Evolutionary conservation across 1,140 invertebrate species (phyloP).

Genomic region (Aphelenchoides avenae): DNA sequence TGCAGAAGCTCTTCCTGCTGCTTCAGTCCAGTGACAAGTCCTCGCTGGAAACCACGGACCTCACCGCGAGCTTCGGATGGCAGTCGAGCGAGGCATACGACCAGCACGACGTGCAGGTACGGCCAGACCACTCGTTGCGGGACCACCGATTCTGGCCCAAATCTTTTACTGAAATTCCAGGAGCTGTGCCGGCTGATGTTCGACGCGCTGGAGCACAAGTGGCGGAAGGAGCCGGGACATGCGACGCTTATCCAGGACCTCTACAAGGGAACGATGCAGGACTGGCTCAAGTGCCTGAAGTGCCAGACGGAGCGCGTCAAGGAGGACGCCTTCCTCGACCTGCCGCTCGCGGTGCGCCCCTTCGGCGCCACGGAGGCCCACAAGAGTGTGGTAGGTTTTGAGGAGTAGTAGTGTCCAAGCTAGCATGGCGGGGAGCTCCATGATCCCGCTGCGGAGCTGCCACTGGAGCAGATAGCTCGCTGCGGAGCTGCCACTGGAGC

Average conservation of each 20-base stretch:
- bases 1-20: slow-evolving; percentile 81
- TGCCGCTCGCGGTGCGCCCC: slow-evolving; percentile 78
- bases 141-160: too few relatives aligned
- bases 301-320: slow-evolving; percentile 78
- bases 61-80: slow-evolving; percentile 86
- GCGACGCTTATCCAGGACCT: slow-evolving; percentile 75
- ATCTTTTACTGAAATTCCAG: too few relatives aligned
- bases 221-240: slow-evolving; percentile 74
- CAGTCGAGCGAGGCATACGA: slow-evolving; percentile 81
- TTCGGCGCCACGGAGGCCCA: slow-evolving; percentile 76
- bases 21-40: slow-evolving; percentile 68
- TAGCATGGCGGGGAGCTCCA: too few relatives aligned
- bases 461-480: too few relatives aligned
- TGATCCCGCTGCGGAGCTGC: too few relatives aligned
- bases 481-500: too few relatives aligned
- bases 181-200: slow-evolving; percentile 86
- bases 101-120: slow-evolving; percentile 88
- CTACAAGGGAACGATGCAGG: slow-evolving; percentile 75
- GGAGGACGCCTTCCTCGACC: slow-evolving; percentile 80
- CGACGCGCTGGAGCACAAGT: slow-evolving; percentile 79
- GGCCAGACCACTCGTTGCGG: too few relatives aligned
- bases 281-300: slow-evolving; percentile 84
- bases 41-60: slow-evolving; percentile 77
- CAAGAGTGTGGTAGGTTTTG: slow-evolving; percentile 70
- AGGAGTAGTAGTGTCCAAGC: slow-evolving; percentile 5